Conservation (phyloP, 2,113 vertebrate species). For the Ameiurus melas region DNA sequence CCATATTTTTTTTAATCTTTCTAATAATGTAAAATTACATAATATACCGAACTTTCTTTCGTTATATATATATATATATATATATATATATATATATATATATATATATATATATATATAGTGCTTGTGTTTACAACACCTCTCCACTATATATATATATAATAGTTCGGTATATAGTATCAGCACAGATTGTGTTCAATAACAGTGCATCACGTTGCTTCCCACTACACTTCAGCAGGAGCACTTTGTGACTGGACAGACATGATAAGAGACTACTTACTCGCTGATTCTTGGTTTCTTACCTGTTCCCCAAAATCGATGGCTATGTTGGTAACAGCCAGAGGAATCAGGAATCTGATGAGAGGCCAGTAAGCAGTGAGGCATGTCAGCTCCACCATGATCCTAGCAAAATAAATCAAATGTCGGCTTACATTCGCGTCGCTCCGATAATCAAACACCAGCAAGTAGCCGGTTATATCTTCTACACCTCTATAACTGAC, state of each 20-base stretch:
- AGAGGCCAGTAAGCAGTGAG: constrained; percentile 93
- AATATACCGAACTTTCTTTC: too few species aligned
- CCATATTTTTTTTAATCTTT: not conserved
- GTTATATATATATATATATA: too few species aligned
- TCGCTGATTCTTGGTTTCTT: constrained; percentile 23
- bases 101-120: too few species aligned
- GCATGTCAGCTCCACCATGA: constrained; percentile 90
- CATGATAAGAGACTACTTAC: not conserved
- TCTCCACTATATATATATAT: too few species aligned
- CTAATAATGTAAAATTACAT: not conserved
- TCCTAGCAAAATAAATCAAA: constrained; percentile 59
- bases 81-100: too few species aligned
- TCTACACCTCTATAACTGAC: not conserved
- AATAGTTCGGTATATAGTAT: not conserved
- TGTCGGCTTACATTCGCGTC: not conserved
- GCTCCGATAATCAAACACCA: not conserved
- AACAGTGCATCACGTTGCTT: not conserved
- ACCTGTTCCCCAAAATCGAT: constrained; percentile 98
- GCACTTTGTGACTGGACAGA: not conserved
- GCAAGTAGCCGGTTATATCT: not conserved
- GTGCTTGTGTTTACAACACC: not conserved
- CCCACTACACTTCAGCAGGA: too few species aligned
- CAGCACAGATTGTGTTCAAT: not conserved
- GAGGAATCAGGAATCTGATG: constrained; percentile 89
- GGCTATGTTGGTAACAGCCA: constrained; percentile 94